Evolutionary conservation across 2,797 vertebrate genomes (phyloP).

Genomic region (Peromyscus melanophrys): DNA sequence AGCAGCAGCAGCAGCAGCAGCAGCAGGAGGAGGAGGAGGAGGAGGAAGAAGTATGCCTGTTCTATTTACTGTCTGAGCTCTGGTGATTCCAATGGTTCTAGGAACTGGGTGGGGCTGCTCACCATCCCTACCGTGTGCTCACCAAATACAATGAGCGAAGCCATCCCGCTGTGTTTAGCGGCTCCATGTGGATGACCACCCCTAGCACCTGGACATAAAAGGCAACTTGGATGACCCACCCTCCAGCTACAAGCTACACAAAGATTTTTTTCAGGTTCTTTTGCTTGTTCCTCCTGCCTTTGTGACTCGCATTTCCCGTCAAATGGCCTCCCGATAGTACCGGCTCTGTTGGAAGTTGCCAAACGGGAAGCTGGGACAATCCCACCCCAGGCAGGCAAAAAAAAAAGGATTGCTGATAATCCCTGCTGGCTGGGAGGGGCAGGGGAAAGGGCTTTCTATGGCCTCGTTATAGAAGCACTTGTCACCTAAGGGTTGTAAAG

Average conservation of each 20-base stretch:
- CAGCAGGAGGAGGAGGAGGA: too few species aligned
- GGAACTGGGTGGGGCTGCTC: background rate
- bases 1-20: background rate
- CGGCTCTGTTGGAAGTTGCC: slow-evolving; percentile 26
- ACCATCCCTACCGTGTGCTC: background rate
- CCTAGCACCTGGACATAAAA: background rate
- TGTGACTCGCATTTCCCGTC: slow-evolving; percentile 63
- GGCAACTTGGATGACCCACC: background rate
- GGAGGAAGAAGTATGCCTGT: too few species aligned
- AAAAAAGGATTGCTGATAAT: slow-evolving; percentile 25
- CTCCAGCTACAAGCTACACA: background rate
- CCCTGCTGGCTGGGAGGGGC: background rate
- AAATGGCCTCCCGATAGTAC: background rate
- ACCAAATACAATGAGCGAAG: background rate
- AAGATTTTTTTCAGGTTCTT: background rate
- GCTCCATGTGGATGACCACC: background rate
- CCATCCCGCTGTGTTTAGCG: background rate
- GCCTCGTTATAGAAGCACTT: background rate
- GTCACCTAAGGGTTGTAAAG: background rate
- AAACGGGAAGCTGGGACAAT: slow-evolving; percentile 59
- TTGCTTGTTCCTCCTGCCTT: slow-evolving; percentile 11
- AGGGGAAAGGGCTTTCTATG: background rate
- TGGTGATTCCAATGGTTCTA: background rate
- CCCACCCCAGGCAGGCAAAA: background rate
- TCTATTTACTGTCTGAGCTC: background rate